Evolutionary conservation across 2,888 invertebrate genomes (phyloP).

Genomic region (Hydropsyche betteni): DNA sequence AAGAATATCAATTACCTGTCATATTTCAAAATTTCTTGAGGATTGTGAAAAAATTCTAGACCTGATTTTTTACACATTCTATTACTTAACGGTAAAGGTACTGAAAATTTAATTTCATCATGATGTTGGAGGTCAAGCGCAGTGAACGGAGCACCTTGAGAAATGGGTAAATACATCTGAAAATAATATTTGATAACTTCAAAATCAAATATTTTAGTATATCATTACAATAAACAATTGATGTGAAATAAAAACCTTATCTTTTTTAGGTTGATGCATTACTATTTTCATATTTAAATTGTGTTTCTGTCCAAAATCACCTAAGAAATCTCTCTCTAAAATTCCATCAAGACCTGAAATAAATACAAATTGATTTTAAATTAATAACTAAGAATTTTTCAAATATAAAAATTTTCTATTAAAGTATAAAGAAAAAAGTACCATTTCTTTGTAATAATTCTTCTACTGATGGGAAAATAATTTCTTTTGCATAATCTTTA

Average conservation of each 20-base stretch:
- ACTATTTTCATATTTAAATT: slow-evolving; percentile 67
- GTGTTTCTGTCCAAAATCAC: slow-evolving; percentile 62
- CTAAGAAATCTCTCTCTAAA: slow-evolving; percentile 62
- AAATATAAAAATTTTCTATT: slow-evolving; percentile 31
- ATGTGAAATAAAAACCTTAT: slow-evolving; percentile 53
- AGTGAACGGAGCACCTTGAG: slow-evolving; percentile 68
- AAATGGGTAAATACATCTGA: slow-evolving; percentile 66
- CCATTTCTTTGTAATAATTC: slow-evolving; percentile 60
- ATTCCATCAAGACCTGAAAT: slow-evolving; percentile 60
- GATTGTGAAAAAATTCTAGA: slow-evolving; percentile 46
- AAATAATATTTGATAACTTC: too few relatives aligned
- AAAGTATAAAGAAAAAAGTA: slow-evolving; percentile 46
- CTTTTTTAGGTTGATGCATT: slow-evolving; percentile 57
- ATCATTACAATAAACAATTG: too few relatives aligned
- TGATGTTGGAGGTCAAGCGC: slow-evolving; percentile 65
- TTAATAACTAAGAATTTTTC: too few relatives aligned
- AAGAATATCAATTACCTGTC: slow-evolving; percentile 41
- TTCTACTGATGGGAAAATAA: slow-evolving; percentile 53
- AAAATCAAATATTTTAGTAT: too few relatives aligned
- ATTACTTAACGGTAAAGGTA: slow-evolving; percentile 56
- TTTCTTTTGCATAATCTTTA: too few relatives aligned
- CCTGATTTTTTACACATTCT: slow-evolving; percentile 52
- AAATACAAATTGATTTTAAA: too few relatives aligned
- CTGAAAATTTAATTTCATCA: slow-evolving; percentile 59
- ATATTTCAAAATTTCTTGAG: slow-evolving; percentile 46